Evolutionary conservation across 2,113 vertebrate species (phyloP).

Genomic region (Spilogale gracilis): DNA sequence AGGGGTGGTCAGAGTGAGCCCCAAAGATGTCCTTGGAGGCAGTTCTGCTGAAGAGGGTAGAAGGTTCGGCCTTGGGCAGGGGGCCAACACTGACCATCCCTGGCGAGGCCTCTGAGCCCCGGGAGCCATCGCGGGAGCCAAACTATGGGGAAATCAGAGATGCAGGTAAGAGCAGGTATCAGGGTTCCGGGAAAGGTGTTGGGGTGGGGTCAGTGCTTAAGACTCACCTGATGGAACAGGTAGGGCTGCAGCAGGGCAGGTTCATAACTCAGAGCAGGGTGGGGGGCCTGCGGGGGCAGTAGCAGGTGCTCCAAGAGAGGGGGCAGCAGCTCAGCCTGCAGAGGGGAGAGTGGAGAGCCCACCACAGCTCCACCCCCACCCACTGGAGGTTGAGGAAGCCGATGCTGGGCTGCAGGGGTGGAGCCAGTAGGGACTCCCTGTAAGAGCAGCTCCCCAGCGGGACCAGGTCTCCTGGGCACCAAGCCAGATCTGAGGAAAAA

Average conservation of each 20-base stretch:
- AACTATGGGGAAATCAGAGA: conserved; percentile 88
- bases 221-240: conserved; percentile 92
- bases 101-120: conserved; percentile 86
- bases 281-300: conserved; percentile 88
- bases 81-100: conserved; percentile 79
- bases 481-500: conserved; percentile 74
- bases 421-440: conserved; percentile 72
- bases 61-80: conserved; percentile 74
- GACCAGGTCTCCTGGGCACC: conserved; percentile 69
- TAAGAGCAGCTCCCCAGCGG: conserved; percentile 65
- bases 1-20: conserved; percentile 87
- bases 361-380: conserved; percentile 44
- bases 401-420: conserved; percentile 14
- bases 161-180: conserved; percentile 50
- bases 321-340: conserved; percentile 88
- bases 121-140: conserved; percentile 89
- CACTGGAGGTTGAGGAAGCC: conserved; percentile 58
- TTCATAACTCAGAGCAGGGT: conserved; percentile 89
- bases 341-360: conserved; percentile 85
- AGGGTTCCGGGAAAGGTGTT: neutral
- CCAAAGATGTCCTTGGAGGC: conserved; percentile 83
- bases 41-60: conserved; percentile 84
- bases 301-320: conserved; percentile 94
- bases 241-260: conserved; percentile 92
- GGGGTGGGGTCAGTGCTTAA: neutral